Evolutionary conservation across 2,797 vertebrate species (phyloP).

Genomic region (Odontamblyopus lacepedii): DNA sequence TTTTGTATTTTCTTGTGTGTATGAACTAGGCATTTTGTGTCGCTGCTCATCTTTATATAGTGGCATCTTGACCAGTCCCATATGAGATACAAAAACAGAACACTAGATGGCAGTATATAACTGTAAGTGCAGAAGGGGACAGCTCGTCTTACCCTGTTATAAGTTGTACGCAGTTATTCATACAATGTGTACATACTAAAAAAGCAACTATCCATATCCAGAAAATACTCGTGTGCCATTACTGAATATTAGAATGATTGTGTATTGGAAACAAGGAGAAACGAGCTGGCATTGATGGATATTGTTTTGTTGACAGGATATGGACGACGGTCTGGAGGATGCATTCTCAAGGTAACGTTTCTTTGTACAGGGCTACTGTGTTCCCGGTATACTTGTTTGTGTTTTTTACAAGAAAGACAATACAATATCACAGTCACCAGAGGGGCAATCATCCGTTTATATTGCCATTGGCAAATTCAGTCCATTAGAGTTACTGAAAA

Average conservation of each 20-base stretch:
- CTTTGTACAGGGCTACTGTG: not conserved
- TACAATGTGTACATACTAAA: too few species aligned
- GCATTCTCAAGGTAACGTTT: conserved; percentile 82
- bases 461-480: too few species aligned
- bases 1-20: not conserved
- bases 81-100: conserved; percentile 25
- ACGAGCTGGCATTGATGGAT: conserved; percentile 28
- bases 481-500: too few species aligned
- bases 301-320: conserved; percentile 71
- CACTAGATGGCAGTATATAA: conserved; percentile 62
- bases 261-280: not conserved
- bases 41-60: not conserved
- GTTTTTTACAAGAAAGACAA: not conserved
- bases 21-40: not conserved
- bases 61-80: not conserved
- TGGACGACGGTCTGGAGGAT: conserved; percentile 81
- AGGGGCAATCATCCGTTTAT: too few species aligned
- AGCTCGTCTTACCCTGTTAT: not conserved
- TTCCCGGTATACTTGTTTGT: too few species aligned
- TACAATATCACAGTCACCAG: not conserved
- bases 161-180: not conserved
- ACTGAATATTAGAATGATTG: too few species aligned
- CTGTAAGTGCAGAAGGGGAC: not conserved
- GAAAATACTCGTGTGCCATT: too few species aligned
- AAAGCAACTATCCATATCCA: too few species aligned